These are phyloP conservation scores for Hucho hucho DNA, from an alignment of 2,113 vertebrate genomes.

Conservation along the genomic window DNA sequence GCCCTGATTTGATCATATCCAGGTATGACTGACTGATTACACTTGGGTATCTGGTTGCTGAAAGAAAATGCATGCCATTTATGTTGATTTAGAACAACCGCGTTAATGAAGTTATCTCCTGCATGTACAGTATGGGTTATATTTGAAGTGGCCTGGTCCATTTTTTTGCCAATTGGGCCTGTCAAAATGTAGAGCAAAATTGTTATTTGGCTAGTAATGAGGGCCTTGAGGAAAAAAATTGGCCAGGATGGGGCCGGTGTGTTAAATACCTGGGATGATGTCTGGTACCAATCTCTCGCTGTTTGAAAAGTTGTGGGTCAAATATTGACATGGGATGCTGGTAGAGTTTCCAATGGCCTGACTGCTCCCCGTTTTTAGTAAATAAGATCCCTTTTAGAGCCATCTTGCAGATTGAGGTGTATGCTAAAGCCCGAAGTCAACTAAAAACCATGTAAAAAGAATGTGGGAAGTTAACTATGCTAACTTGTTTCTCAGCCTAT, in stretches of 20 bases:
- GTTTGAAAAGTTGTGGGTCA: conserved; percentile 1
- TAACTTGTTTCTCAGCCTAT: conserved; percentile 16
- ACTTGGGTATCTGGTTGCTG: conserved; percentile 4
- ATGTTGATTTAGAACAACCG: not conserved
- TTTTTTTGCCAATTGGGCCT: no score
- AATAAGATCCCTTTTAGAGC: not conserved
- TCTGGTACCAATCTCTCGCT: no score
- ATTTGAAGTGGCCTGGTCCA: not conserved
- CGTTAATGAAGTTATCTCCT: not conserved
- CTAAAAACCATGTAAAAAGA: conserved; percentile 17
- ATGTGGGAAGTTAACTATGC: conserved; percentile 19
- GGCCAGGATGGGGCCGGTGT: no score
- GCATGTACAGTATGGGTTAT: not conserved
- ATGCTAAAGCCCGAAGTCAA: conserved; percentile 1
- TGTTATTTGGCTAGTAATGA: no score
- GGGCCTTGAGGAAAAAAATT: no score
- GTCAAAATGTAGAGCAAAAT: no score
- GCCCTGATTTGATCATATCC: conserved; percentile 50
- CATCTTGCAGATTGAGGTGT: not conserved
- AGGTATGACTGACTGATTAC: conserved; percentile 42
- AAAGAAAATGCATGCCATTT: conserved; percentile 27
- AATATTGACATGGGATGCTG: conserved; percentile 4
- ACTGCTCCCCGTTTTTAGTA: conserved; percentile 12
- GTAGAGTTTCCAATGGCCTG: conserved; percentile 2
- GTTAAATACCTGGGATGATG: no score